Evolutionary conservation across 2,888 invertebrate genomes (phyloP), one percentile per base, ranked within the genome.

Genomic region (Leucophenga maculata): DNA sequence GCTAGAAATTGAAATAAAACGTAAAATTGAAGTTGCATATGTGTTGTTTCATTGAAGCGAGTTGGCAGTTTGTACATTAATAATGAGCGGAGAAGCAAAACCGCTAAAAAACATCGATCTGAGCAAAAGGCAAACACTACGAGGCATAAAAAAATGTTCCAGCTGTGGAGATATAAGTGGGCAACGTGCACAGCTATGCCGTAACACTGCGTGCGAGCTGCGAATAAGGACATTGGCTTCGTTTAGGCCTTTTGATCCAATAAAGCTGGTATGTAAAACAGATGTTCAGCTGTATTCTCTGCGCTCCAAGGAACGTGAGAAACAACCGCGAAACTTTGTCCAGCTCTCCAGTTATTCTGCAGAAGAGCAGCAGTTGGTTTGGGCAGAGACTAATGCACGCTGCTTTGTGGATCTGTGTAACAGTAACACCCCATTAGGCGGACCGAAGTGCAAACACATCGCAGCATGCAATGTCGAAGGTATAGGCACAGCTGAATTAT

Each of bases 131-230:
- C 73, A 73, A 3, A 77, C 79, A 13, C 70, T 85, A 44, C 86
- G 95, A 65, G 95, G 95, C 6, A 91, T 95, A 0, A 90, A 93
- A 75, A 93, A 93, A 82, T 95, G 95, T 83, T 91, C 91, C 0
- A 93, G 93, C 80, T 95, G 95, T 89, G 93, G 93, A 0, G 91
- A 91, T 1, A 92, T 92, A 73, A 95, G 94, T 87, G 95, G 95
- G 2, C 94, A 93, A 0, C 89, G 94, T 67, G 93, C 94, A 1
- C 73, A 79, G 22, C 69, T 86, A 1, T 87, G 87, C 65, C 77
- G 83, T 6, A 87, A 87, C 69, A 16, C 60, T 2, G 67, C 75
- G 4, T 87, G 87, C 32, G 77, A 83, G n/a, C 78, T 86, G 16
- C 78, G 86, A 44, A 78, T 79, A 18, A 80, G 84, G 22, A 74